Base-by-base conservation (phyloP, 2,797 vertebrate species). In the Halcyon badia region DNA sequence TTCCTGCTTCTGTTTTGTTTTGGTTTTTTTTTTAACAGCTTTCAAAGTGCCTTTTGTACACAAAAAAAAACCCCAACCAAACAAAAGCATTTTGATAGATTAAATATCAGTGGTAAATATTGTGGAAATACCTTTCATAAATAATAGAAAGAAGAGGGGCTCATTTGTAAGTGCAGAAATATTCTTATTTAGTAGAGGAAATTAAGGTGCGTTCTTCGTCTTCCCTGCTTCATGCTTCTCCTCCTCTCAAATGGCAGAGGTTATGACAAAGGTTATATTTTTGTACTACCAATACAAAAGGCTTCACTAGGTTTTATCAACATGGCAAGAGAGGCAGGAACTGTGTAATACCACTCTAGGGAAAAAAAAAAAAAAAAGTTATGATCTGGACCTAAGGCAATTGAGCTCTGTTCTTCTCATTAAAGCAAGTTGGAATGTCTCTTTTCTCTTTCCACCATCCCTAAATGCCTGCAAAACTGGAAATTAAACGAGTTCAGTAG, bases 361-460 rank as follows among this genome's bases (percentile, higher is more conserved):
- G 16, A 49, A 62, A 54, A 70, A 62, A 35, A 48, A 1, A 21
- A 7, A 26, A 2, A 26, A 60, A 81, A 90, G 69, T 86, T 76
- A 44, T 87, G 41, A 54, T 82, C 33, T 84, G 19, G 30, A 9
- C 51, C 46, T 87, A 37, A 83, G 48, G 68, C 10, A 0, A 19
- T 3, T 62, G 18, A 76, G 42, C 24, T 95, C 64, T 77, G n/a
- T 91, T 39, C 56, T 87, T 92, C 87, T 84, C 60, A 68, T 85
- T 89, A 80, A 71, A 71, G 28, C 22, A 57, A 44, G 39, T 0
- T 66, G 31, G 35, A 87, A 83, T 85, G 8, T 58, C 48, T 73
- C 56, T 87, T 89, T 87, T 92, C 37, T 65, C 33, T 84, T 13
- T 42, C 4, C 10, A 56, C 48, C 9, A 48, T 80, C 48, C 48